phyloP scores from a whole-genome alignment of 2,888 invertebrate species.

The Empis stercorea region DNA sequence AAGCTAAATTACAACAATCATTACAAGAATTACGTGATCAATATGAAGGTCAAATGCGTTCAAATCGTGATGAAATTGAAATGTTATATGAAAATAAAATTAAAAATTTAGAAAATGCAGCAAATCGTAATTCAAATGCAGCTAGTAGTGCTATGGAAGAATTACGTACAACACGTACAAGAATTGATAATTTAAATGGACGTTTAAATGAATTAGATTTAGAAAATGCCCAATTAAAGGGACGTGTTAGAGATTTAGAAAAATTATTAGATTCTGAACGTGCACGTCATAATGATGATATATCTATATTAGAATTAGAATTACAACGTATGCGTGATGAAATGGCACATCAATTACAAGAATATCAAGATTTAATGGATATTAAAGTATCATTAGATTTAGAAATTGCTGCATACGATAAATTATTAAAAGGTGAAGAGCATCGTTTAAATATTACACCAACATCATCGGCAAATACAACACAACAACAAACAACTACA shows the following conservation, averaged over 20 bases:
- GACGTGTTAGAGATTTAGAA: slow-evolving; percentile 70
- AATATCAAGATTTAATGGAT: slow-evolving; percentile 95
- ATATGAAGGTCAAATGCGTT: slow-evolving; percentile 79
- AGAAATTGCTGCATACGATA: slow-evolving; percentile 85
- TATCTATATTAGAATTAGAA: slow-evolving; percentile 64
- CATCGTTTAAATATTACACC: slow-evolving; percentile 35
- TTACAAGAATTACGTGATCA: slow-evolving; percentile 83
- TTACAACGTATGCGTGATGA: slow-evolving; percentile 65
- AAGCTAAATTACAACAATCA: slow-evolving; percentile 80
- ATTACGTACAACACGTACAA: slow-evolving; percentile 59
- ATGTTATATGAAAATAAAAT: slow-evolving; percentile 46
- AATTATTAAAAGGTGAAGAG: slow-evolving; percentile 76
- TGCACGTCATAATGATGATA: slow-evolving; percentile 60
- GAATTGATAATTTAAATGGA: slow-evolving; percentile 60
- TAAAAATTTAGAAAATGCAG: slow-evolving; percentile 59
- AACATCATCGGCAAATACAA: slow-evolving; percentile 14
- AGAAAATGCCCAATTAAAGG: slow-evolving; percentile 48
- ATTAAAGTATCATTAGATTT: slow-evolving; percentile 85
- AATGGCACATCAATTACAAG: slow-evolving; percentile 75
- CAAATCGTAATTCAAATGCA: slow-evolving; percentile 55
- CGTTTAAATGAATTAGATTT: slow-evolving; percentile 66
- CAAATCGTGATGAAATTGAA: slow-evolving; percentile 84
- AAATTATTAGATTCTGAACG: slow-evolving; percentile 68
- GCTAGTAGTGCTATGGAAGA: slow-evolving; percentile 68
- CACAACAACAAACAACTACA: slow-evolving; percentile 24